Conservation (phyloP, 2,888 invertebrate species). For the Belgica antarctica region DNA sequence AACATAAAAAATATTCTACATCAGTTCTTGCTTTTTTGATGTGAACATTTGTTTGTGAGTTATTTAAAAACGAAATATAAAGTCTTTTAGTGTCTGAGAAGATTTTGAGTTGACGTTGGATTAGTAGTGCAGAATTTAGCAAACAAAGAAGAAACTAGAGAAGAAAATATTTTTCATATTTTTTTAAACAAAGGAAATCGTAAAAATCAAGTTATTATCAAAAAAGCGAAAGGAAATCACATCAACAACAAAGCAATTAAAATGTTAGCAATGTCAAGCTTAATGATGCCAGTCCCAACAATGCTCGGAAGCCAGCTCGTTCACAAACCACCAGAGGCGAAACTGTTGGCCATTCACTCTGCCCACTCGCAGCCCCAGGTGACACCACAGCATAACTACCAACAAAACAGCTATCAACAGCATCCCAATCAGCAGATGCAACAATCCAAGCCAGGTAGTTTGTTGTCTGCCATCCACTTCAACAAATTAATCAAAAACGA, state of each 20-base stretch:
- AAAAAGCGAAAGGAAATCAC: neutral
- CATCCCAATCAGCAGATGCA: slow-evolving; percentile 49
- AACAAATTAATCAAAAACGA: slow-evolving; percentile 3
- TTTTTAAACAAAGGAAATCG: slow-evolving; percentile 18
- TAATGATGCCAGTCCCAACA: slow-evolving; percentile 56
- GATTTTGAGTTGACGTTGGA: slow-evolving; percentile 6
- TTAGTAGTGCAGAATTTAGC: slow-evolving; percentile 1
- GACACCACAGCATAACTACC: slow-evolving; percentile 45
- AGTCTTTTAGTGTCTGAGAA: slow-evolving; percentile 6
- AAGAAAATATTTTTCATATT: slow-evolving; percentile 7
- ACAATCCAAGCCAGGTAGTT: slow-evolving; percentile 42
- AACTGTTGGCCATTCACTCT: slow-evolving; percentile 55
- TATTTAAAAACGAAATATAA: slow-evolving; percentile 16
- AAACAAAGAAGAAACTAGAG: neutral
- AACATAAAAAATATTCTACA: slow-evolving; percentile 23
- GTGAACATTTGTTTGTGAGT: slow-evolving; percentile 41
- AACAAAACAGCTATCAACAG: slow-evolving; percentile 48
- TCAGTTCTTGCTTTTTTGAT: slow-evolving; percentile 37
- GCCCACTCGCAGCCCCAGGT: slow-evolving; percentile 49
- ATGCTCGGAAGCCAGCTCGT: slow-evolving; percentile 55
- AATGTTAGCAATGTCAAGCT: slow-evolving; percentile 56
- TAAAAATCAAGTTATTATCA: slow-evolving; percentile 12
- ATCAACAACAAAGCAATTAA: slow-evolving; percentile 37
- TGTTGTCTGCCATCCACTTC: neutral
- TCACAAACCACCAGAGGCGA: slow-evolving; percentile 56